Base-by-base conservation (phyloP, 1,140 invertebrate species). In the Chironomus striatipennis region DNA sequence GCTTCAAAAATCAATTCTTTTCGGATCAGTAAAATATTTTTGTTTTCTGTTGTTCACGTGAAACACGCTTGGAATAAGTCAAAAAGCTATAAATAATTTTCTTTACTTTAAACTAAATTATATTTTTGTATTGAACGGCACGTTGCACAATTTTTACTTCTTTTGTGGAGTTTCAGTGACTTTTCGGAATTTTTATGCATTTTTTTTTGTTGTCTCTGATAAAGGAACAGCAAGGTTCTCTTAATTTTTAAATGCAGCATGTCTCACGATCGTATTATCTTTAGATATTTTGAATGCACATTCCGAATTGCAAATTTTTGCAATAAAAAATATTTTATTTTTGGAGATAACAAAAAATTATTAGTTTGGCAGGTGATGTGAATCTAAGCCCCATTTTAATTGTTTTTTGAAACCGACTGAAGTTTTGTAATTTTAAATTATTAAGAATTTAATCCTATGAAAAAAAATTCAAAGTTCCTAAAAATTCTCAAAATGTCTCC, bases 41-140 rank as follows among this genome's bases (percentile, higher is more conserved):
- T 34, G 24, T 34, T 34, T 34, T n/a, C n/a, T 34, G 24, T 34
- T 70, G 17, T 5, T 70, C 65, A 70, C 65, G 65, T 70, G 65
- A 70, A 70, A 17, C 65, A 70, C 65, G 65, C 17, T 21, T 70
- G 65, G 18, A 21, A 70, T 21, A 70, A 20, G 65, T 6, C 47
- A 57, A 70, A 67, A 70, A 70, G 65, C 18, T 70, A 70, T 70
- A 70, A 70, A 70, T 70, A 70, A 20, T 70, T 21, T 18, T 57
- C 7, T 57, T 57, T 57, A 10, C n/a, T 57, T 12, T 57, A 12
- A n/a, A 12, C 47, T 57, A 10, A n/a, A 12, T 57, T 10, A 12
- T 57, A 12, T 10, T 18, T 20, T 70, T 70, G 6, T 9, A 21
- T 17, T 18, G 20, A 70, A 70, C 20, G 65, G 20, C 65, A 70